Evolutionary conservation across 1,140 invertebrate genomes (phyloP).

Genomic region (Trichoplusia ni): DNA sequence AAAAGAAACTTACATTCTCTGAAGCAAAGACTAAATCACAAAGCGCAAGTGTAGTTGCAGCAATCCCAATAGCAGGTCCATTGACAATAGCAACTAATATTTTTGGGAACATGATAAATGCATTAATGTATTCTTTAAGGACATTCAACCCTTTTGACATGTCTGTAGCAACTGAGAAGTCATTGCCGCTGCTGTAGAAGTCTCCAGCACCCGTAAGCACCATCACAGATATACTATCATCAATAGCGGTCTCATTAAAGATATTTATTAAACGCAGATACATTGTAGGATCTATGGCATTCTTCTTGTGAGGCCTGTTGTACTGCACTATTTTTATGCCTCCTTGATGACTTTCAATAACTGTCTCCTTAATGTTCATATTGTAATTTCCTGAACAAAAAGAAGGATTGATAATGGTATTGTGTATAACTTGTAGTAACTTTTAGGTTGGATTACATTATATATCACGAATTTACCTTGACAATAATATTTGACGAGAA

Average conservation of each 20-base stretch:
- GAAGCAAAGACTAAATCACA: slow-evolving; percentile 95
- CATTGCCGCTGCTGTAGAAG: slow-evolving; percentile 94
- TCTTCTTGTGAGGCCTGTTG: slow-evolving; percentile 89
- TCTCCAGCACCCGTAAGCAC: slow-evolving; percentile 90
- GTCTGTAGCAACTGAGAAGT: slow-evolving; percentile 81
- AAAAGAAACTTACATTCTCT: slow-evolving; percentile 72
- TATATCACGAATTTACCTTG: too few relatives aligned
- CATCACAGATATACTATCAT: slow-evolving; percentile 84
- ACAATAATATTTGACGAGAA: too few relatives aligned
- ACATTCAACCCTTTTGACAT: slow-evolving; percentile 40
- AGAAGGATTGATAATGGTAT: too few relatives aligned
- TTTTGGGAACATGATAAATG: slow-evolving; percentile 95
- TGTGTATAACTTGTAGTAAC: too few relatives aligned
- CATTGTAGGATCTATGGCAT: slow-evolving; percentile 89
- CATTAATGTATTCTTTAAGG: slow-evolving; percentile 86
- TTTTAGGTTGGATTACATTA: too few relatives aligned
- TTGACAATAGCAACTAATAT: slow-evolving; percentile 94
- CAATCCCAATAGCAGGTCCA: slow-evolving; percentile 96
- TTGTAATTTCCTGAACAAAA: background rate
- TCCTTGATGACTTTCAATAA: slow-evolving; percentile 56
- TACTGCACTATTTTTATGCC: slow-evolving; percentile 83
- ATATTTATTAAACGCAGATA: slow-evolving; percentile 85
- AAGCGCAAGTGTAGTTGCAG: slow-evolving; percentile 90
- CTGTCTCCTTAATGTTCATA: slow-evolving; percentile 44
- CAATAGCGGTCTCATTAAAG: slow-evolving; percentile 85